These are phyloP conservation scores for Pseudorasbora parva DNA, from an alignment of 2,113 vertebrate genomes.

Conservation along the genomic window DNA sequence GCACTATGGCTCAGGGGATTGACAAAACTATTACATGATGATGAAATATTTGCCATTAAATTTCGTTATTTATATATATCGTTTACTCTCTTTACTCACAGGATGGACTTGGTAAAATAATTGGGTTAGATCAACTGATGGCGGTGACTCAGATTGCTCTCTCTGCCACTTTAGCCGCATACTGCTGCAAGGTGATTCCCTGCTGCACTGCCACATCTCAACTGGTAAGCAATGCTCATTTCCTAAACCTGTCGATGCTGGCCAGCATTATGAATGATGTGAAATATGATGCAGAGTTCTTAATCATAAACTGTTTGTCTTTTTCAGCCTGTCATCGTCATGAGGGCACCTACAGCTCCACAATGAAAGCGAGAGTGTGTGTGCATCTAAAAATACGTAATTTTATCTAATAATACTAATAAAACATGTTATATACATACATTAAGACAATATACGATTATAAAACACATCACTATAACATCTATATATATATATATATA, in stretches of 20 bases:
- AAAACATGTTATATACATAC: background rate
- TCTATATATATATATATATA: background rate
- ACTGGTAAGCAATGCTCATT: slow-evolving; percentile 67
- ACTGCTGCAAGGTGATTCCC: slow-evolving; percentile 75
- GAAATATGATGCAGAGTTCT: background rate
- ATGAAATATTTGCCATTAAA: background rate
- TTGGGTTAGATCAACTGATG: slow-evolving; percentile 32
- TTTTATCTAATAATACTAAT: background rate
- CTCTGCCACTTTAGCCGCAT: slow-evolving; percentile 68
- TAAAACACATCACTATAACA: background rate
- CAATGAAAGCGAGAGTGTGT: slow-evolving; percentile 43
- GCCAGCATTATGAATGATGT: background rate
- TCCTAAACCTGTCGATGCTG: background rate
- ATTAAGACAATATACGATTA: background rate
- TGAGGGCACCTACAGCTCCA: slow-evolving; percentile 54
- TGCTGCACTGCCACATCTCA: slow-evolving; percentile 67
- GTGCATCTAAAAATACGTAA: background rate
- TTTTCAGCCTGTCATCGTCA: slow-evolving; percentile 71
- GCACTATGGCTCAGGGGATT: too few relatives aligned
- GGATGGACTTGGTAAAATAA: background rate
- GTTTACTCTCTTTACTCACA: slow-evolving; percentile 34
- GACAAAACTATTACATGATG: too few relatives aligned
- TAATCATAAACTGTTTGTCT: slow-evolving; percentile 19
- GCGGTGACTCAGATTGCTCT: slow-evolving; percentile 63
- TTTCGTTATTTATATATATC: background rate